Percentiles rank a stretch among this genome's conserved stretches.
phyloP scores from a whole-genome alignment of 2,113 vertebrate species.

The Rhabdornis inornatus region DNA sequence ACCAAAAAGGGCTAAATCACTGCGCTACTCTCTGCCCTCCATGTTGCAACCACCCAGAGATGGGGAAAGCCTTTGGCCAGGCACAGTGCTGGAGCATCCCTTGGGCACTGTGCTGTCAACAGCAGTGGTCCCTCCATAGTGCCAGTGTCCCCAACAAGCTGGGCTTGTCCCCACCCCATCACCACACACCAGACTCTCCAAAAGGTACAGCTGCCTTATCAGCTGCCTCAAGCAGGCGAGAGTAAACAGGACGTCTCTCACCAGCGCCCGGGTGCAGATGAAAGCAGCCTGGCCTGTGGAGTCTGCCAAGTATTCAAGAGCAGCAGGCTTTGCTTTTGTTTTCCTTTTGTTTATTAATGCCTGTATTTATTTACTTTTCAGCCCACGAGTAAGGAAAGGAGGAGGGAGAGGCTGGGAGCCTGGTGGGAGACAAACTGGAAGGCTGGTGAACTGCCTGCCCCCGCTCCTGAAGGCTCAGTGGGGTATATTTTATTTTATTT shows the following conservation, averaged over 20 bases:
- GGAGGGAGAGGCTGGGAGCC: constrained; percentile 12
- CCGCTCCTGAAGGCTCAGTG: fast-evolving
- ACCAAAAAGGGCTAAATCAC: neutral
- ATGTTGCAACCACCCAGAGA: neutral
- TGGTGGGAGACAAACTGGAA: neutral
- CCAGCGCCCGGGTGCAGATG: neutral
- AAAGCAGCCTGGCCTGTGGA: neutral
- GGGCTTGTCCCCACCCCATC: neutral
- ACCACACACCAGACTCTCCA: neutral
- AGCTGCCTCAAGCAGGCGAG: neutral
- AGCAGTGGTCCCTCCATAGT: fast-evolving
- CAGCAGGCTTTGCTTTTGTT: constrained; percentile 47
- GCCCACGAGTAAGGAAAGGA: constrained; percentile 1
- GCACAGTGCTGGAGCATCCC: neutral
- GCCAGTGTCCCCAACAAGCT: neutral
- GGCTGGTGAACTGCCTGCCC: neutral
- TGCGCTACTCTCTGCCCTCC: fast-evolving
- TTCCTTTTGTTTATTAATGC: constrained; percentile 46
- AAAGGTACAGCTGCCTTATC: constrained; percentile 3
- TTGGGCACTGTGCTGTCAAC: neutral
- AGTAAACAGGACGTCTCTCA: constrained; percentile 37
- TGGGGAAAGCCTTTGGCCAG: neutral
- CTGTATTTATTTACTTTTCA: constrained; percentile 10
- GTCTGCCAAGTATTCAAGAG: constrained; percentile 16
- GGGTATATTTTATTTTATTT: neutral